A percentile compares a stretch with the other conserved stretches of the same genome.
These are phyloP conservation scores for Epinotia nisella DNA, from an alignment of 2,888 invertebrate genomes.

Conservation along the genomic window DNA sequence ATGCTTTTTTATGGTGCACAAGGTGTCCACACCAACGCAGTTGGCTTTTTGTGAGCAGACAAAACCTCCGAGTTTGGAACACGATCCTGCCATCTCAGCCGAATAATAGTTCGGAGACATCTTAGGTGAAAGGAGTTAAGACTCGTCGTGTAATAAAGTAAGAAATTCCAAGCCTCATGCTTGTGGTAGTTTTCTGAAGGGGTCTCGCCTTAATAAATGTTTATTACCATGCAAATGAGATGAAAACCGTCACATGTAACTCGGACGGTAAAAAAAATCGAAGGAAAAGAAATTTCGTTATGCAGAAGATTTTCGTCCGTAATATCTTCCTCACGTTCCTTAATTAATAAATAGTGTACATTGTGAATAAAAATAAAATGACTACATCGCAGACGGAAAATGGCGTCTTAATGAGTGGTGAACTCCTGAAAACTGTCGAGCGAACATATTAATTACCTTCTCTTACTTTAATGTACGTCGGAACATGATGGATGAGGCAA, in stretches of 20 bases:
- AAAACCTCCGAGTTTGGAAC: no score
- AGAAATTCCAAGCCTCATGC: no score
- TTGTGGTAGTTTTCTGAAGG: no score
- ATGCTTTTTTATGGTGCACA: no score
- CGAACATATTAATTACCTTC: constrained; percentile 76
- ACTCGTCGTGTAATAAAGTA: no score
- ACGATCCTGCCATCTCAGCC: no score
- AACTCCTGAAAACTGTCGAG: constrained; percentile 61
- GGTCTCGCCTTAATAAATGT: neutral
- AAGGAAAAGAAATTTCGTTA: no score
- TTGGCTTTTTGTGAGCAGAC: no score
- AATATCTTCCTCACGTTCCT: neutral
- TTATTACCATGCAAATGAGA: neutral
- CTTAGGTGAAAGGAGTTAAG: no score
- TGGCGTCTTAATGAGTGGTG: constrained; percentile 73
- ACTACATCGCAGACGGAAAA: constrained; percentile 49
- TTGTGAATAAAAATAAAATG: neutral
- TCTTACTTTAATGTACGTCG: constrained; percentile 65
- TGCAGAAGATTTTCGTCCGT: neutral
- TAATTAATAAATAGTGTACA: neutral
- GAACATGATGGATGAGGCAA: constrained; percentile 65
- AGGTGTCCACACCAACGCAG: no score
- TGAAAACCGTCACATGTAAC: neutral
- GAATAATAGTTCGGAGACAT: no score
- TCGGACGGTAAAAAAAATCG: neutral